A percentile compares a stretch with the other conserved stretches of the same genome.
Conservation (phyloP, 1,140 invertebrate genomes). For the Heterodera carotae region DNA sequence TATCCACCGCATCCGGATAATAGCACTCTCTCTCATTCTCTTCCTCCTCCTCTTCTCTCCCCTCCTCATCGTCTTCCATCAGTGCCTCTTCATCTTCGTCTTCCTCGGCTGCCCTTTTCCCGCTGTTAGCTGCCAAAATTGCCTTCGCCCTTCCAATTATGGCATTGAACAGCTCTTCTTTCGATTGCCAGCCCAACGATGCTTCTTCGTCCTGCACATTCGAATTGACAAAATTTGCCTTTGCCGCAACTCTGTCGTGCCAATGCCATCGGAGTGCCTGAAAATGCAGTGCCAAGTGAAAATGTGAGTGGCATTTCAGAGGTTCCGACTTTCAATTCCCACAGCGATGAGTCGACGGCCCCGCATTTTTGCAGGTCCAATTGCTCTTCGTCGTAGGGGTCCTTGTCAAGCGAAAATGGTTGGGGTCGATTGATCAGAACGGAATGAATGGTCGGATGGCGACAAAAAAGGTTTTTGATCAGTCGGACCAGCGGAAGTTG, state of each 20-base stretch:
- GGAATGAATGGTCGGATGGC: conserved; percentile 24
- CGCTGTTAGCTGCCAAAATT: background rate
- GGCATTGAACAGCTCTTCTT: conserved; percentile 32
- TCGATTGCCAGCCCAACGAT: conserved; percentile 21
- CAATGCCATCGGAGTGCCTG: conserved; percentile 42
- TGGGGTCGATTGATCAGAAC: conserved; percentile 31
- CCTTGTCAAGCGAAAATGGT: conserved; percentile 20
- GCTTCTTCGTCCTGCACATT: conserved; percentile 35
- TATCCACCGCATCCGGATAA: background rate
- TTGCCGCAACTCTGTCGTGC: conserved; percentile 37
- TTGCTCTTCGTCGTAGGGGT: conserved; percentile 37
- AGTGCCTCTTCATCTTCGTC: background rate
- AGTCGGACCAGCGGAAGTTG: conserved; percentile 36
- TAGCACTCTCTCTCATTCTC: conserved; percentile 11
- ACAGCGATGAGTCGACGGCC: conserved; percentile 33
- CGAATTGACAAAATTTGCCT: conserved; percentile 39
- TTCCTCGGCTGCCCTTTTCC: background rate
- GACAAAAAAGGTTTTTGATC: conserved; percentile 30
- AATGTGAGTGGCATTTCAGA: background rate
- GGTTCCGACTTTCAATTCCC: conserved; percentile 33
- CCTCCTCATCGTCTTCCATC: conserved; percentile 3
- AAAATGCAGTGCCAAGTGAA: conserved; percentile 12
- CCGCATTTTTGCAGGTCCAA: conserved; percentile 33
- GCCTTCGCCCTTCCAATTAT: conserved; percentile 1
- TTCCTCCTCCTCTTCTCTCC: background rate